Evolutionary conservation across 2,113 vertebrate species (phyloP).

Genomic region (Andinoacara biseriatus): DNA sequence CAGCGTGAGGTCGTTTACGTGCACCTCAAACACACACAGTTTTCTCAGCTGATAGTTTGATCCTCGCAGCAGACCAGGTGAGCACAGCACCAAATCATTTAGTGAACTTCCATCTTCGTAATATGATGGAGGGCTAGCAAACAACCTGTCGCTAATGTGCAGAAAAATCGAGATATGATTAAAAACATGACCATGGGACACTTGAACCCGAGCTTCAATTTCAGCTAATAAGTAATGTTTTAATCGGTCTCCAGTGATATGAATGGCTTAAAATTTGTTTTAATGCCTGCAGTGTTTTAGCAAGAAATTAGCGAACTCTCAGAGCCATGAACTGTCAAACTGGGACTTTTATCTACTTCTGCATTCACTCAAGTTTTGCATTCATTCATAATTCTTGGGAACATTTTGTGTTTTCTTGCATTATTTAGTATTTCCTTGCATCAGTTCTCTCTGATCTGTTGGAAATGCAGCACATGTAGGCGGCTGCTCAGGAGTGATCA

Average conservation of each 20-base stretch:
- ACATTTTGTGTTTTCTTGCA: not conserved
- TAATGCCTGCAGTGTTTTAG: not conserved
- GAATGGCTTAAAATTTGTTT: not conserved
- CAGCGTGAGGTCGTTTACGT: not conserved
- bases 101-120: not conserved
- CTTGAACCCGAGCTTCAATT: not conserved
- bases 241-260: not conserved
- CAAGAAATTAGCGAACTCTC: not conserved
- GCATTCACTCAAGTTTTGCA: not conserved
- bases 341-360: not conserved
- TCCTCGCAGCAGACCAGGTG: not conserved
- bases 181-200: not conserved
- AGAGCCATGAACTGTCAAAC: rapidly evolving
- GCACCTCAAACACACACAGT: not conserved
- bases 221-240: not conserved
- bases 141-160: too few relatives aligned
- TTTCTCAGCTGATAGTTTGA: not conserved
- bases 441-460: not conserved
- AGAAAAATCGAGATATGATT: not conserved
- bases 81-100: not conserved
- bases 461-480: not conserved
- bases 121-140: not conserved
- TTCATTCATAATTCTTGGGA: not conserved
- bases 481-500: not conserved
- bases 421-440: not conserved